Evolutionary conservation across 2,113 vertebrate genomes (phyloP).

Genomic region (Solea senegalensis): DNA sequence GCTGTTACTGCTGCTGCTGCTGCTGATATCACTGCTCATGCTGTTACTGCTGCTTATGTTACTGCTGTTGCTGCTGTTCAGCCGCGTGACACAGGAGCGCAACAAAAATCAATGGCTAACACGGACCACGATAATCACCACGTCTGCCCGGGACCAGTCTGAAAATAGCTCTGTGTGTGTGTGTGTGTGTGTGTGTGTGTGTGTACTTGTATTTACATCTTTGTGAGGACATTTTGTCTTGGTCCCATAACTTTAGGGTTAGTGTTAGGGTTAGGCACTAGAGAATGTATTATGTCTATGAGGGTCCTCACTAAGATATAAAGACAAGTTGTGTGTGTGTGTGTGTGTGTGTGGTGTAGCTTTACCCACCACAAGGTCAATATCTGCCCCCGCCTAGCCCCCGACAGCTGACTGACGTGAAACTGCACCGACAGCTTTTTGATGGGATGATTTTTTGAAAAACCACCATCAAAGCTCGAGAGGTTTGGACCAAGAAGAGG

Average conservation of each 20-base stretch:
- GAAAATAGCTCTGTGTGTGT: constrained; percentile 46
- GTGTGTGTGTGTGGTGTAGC: constrained; percentile 31
- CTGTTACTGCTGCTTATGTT: too few relatives aligned
- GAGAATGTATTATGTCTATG: too few relatives aligned
- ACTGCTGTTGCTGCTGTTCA: neutral
- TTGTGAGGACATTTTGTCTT: too few relatives aligned
- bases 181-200: too few relatives aligned
- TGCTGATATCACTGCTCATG: too few relatives aligned
- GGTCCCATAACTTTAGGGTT: too few relatives aligned
- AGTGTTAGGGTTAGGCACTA: too few relatives aligned
- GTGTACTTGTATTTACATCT: too few relatives aligned
- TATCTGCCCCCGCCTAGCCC: constrained; percentile 59
- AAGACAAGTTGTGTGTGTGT: too few relatives aligned
- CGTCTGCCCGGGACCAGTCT: constrained; percentile 27
- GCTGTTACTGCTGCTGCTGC: too few relatives aligned
- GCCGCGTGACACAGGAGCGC: constrained; percentile 11
- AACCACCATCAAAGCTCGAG: constrained; percentile 50
- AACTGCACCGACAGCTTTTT: constrained; percentile 70
- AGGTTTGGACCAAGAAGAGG: constrained; percentile 51
- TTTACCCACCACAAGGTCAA: constrained; percentile 69
- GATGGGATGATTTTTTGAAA: constrained; percentile 70
- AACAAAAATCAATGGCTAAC: constrained; percentile 48
- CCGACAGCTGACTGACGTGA: constrained; percentile 61
- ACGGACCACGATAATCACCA: constrained; percentile 22
- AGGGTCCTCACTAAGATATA: too few relatives aligned